Evolutionary conservation across 2,888 invertebrate genomes (phyloP), one percentile per base, ranked within the genome.

Genomic region (Callyntrura guangdongensis): DNA sequence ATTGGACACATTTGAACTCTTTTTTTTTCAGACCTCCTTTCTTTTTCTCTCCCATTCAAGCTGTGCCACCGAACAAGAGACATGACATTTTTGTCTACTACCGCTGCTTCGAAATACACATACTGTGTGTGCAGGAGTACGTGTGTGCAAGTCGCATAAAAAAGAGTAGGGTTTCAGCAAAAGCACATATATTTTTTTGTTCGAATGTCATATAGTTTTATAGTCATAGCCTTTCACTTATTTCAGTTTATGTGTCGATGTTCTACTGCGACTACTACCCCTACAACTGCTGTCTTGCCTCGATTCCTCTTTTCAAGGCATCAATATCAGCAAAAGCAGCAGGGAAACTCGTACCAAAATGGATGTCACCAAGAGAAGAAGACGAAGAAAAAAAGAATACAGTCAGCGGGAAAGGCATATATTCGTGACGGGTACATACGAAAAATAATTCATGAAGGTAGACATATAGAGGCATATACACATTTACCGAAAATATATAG

Each of bases 1-100:
- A 84, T 84, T 84, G 84, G 53, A 56, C 84, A 72, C 84, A 69
- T 49, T 61, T 84, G 81, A 81, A 81, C 61, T 81, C 77, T 74
- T 56, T 72, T n/a, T 69, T 69, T 72, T 25, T 9, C 53, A 4
- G 22, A 11, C 17, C 2, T 74, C 20, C 20, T 9, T 72, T 72
- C 17, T 12, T 47, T 74, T 77, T 77, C 77, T 25, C 53, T 53
- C 9, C 49, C 12, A 49, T 22, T 74, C 79, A 79, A 79, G 81
- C 81, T 81, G 81, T 59, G 81, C 49, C 74, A 20, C 74, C 20
- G 74, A 22, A 77, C 77, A 77, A 25, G 56, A 77, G 77, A 77
- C 77, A 56, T 56, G 77, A 77, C 77, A 77, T 77, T 77, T 77
- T 53, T 77, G 72, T 74, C 72, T 74, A 49, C 49, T 47, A 17